Evolutionary conservation across 2,888 invertebrate species (phyloP).

Genomic region (Synergus itoensis): DNA sequence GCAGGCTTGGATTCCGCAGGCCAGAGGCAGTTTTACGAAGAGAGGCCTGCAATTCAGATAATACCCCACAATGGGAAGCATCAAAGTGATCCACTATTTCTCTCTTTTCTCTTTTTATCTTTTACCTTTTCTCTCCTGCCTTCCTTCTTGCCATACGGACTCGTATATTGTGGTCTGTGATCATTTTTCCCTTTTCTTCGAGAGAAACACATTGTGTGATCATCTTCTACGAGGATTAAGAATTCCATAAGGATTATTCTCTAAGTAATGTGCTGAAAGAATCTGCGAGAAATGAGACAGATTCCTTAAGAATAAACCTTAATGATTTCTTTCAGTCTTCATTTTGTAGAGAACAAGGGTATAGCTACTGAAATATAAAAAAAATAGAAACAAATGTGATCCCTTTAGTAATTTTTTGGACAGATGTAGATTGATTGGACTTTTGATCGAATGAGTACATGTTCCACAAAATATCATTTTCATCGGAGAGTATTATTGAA

Average conservation of each 20-base stretch:
- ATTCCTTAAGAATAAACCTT: background rate
- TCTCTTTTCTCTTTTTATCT: slow-evolving; percentile 30
- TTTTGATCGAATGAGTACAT: too few relatives aligned
- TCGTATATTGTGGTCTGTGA: background rate
- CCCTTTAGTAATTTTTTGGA: too few relatives aligned
- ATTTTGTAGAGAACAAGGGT: too few relatives aligned
- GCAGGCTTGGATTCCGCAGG: slow-evolving; percentile 44
- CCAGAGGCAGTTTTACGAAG: slow-evolving; percentile 57
- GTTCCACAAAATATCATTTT: background rate
- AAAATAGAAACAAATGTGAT: too few relatives aligned
- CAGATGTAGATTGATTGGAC: too few relatives aligned
- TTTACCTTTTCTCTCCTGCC: slow-evolving; percentile 14
- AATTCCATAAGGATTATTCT: slow-evolving; percentile 26
- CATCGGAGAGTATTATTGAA: slow-evolving; percentile 23
- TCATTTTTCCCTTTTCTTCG: slow-evolving; percentile 10
- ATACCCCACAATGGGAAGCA: slow-evolving; percentile 60
- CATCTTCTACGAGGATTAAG: slow-evolving; percentile 8
- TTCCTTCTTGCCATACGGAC: background rate
- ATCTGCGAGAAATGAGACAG: background rate
- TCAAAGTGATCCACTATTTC: slow-evolving; percentile 49
- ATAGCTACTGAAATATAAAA: too few relatives aligned
- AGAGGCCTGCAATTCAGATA: slow-evolving; percentile 62
- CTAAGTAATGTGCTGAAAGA: slow-evolving; percentile 17
- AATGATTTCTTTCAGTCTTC: too few relatives aligned
- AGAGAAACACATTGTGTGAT: slow-evolving; percentile 16